Base-by-base conservation (phyloP, 2,113 vertebrate species). In the Hipposideros armiger region DNA sequence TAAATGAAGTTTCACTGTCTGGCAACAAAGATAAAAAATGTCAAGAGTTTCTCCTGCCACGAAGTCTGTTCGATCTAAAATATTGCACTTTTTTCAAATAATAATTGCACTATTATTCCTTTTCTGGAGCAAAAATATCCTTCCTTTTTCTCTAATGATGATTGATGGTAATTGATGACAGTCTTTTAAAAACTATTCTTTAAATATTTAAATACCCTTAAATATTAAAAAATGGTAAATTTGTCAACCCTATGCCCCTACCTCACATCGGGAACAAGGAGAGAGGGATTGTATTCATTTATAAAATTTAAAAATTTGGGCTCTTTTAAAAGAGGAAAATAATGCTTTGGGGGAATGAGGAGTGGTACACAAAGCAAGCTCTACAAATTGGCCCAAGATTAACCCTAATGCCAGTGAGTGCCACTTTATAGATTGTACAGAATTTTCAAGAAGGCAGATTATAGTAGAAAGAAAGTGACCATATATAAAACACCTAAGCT, bases 181-280 rank as follows among this genome's bases (percentile, higher is more conserved):
- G 22, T 58, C 32, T 74, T 85, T 84, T 81, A 42, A n/a, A 62
- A 73, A 81, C 42, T 8, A n/a, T 14, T 50, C 9, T 40, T 73
- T 30, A 64, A 64, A 64, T 64, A 64, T 64, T 30, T 64, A 28
- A 64, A 30, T 47, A 32, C 47, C 30, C 58, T 47, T 32, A 32
- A 47, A 47, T 32, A 95, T 62, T 85, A 54, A 24, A 94, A 96
- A 89, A 70, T 81, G 66, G 58, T 24, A 42, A 45, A 70, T 47
- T 36, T 81, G 5, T 82, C 67, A 72, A n/a, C 6, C 17, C 4
- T 76, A 45, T n/a, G 32, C n/a, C 22, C 47, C 40, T 67, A 26
- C 72, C 36, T 74, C 70, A 69, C 54, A 66, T 1, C 19, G 36
- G 60, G 17, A 32, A 88, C 30, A 78, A 52, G 14, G 5, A 10